phyloP scores from a whole-genome alignment of 2,797 vertebrate species.

The Sebastes minor region DNA sequence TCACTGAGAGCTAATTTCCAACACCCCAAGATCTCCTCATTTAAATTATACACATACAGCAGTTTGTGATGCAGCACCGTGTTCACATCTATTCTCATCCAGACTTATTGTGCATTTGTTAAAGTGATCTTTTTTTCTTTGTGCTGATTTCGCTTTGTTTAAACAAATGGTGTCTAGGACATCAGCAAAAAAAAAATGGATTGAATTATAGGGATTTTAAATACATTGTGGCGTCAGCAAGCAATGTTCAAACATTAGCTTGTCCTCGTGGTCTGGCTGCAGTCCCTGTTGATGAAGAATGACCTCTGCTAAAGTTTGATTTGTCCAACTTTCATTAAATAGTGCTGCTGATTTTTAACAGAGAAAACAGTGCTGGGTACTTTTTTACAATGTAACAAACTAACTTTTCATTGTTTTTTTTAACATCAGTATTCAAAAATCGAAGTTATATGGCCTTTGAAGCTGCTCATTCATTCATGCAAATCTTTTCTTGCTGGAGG shows the following conservation, averaged over 20 bases:
- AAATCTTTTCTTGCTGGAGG: slow-evolving; percentile 22
- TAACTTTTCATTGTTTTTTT: background rate
- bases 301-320: slow-evolving; percentile 10
- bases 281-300: background rate
- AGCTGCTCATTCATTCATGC: slow-evolving; percentile 18
- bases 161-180: background rate
- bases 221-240: background rate
- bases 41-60: slow-evolving; percentile 12
- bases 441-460: background rate
- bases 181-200: background rate
- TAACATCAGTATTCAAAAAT: background rate
- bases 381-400: background rate
- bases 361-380: background rate
- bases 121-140: background rate
- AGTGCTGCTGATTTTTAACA: background rate
- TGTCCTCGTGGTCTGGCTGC: background rate
- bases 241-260: background rate
- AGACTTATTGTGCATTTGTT: background rate
- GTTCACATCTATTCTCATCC: slow-evolving; percentile 6
- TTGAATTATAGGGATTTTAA: background rate
- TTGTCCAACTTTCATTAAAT: background rate
- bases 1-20: slow-evolving; percentile 8
- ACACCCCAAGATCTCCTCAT: background rate
- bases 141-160: background rate
- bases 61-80: background rate